Evolutionary conservation across 1,140 invertebrate species (phyloP).

Genomic region (Olivierus martensii): DNA sequence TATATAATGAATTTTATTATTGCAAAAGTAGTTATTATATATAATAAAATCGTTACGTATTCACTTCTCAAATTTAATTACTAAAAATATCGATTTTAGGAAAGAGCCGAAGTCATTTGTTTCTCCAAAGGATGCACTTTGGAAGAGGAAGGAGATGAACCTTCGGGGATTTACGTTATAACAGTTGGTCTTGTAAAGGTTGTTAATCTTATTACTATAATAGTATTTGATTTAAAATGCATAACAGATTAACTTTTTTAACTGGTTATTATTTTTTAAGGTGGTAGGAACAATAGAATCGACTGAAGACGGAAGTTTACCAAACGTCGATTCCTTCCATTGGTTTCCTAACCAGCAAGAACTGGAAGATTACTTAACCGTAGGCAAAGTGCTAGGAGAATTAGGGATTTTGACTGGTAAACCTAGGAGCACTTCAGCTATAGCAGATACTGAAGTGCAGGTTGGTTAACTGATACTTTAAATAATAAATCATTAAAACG

Average conservation of each 20-base stretch:
- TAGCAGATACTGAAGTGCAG: constrained; percentile 33
- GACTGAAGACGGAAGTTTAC: constrained; percentile 12
- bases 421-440: constrained; percentile 26
- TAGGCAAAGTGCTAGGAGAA: constrained; percentile 34
- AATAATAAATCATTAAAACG: too few relatives aligned
- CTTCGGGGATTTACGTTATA: constrained; percentile 31
- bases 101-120: too few relatives aligned
- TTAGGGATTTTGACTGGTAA: constrained; percentile 30
- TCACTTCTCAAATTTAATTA: too few relatives aligned
- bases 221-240: too few relatives aligned
- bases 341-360: constrained; percentile 17
- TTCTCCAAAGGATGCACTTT: too few relatives aligned
- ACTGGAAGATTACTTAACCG: constrained; percentile 29
- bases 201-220: too few relatives aligned
- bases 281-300: background rate
- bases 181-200: constrained; percentile 32
- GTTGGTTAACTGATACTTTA: constrained; percentile 21
- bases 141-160: background rate
- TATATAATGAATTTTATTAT: too few relatives aligned
- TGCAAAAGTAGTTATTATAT: too few relatives aligned
- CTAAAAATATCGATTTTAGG: too few relatives aligned
- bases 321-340: constrained; percentile 18
- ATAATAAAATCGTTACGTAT: too few relatives aligned
- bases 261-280: background rate
- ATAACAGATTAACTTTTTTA: too few relatives aligned